Evolutionary conservation across 1,140 invertebrate species (phyloP), one percentile per base, ranked within the genome.

Genomic region (Calliphora vicina): DNA sequence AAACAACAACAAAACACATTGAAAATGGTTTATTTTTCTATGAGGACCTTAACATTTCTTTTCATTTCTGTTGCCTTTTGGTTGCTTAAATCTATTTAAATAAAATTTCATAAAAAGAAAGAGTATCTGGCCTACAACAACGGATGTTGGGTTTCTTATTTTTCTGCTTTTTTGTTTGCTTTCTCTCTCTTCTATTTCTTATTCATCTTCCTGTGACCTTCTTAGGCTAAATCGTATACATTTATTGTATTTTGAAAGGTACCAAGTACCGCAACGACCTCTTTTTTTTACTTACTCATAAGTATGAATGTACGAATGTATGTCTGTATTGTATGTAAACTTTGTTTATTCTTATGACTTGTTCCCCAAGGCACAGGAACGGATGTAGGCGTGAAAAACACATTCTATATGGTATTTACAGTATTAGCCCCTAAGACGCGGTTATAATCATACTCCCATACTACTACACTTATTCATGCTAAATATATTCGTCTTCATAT

Each of bases 331-430:
- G 50, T 74, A 26, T 15, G 29, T n/a, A 78, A 78, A 78, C 17
- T 78, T 78, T 78, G 43, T 78, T 78, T 78, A 78, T 78, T 78
- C 74, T 78, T 78, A 78, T 78, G 74, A 78, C 74, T 78, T 78
- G n/a, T 78, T 43, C 74, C 74, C 74, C n/a, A 43, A 43, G 42
- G 74, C 74, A 20, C 35, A 78, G 74, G 23, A 78, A 45, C 74
- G 74, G 74, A 78, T 23, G 74, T 23, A 78, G 74, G 74, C 74
- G 74, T 78, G 74, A 78, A 78, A 78, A 78, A 78, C 74, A 78
- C 74, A 78, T 78, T 78, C 35, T 43, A 78, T 23, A 43, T 78
- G 42, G 42, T 78, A 78, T 78, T 78, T 78, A 78, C 74, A 78
- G 42, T 43, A 78, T 78, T 78, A 45, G 74, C 35, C 74, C 74